Evolutionary conservation across 2,797 vertebrate genomes (phyloP).

Genomic region (Intellagama lesueurii): DNA sequence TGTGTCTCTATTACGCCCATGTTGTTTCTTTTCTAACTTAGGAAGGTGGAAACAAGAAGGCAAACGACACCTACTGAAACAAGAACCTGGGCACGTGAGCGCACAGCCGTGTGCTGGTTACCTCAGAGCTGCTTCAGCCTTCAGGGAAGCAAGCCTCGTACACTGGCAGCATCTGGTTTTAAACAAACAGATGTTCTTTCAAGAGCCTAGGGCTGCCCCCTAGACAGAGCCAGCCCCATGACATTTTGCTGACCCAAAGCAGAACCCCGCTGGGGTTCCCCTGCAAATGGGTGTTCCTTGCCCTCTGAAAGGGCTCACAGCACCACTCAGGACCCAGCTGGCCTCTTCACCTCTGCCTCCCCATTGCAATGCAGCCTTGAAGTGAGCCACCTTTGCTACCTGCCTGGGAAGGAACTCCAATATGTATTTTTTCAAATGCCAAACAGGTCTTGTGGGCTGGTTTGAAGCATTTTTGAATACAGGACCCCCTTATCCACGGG

Average conservation of each 20-base stretch:
- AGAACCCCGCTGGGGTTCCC: not conserved
- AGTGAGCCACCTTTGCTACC: not conserved
- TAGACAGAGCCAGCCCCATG: not conserved
- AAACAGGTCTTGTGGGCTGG: no score
- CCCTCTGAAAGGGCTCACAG: not conserved
- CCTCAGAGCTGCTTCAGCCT: not conserved
- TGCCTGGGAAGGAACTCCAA: not conserved
- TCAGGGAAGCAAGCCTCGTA: not conserved
- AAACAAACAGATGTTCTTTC: not conserved
- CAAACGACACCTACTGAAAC: not conserved
- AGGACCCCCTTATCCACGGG: no score
- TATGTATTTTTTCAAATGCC: no score
- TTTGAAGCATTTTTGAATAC: no score
- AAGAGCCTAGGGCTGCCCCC: not conserved
- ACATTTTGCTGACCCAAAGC: not conserved
- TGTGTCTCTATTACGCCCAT: not conserved
- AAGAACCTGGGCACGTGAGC: not conserved
- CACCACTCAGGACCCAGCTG: not conserved
- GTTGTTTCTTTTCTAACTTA: not conserved
- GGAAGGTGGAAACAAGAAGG: not conserved
- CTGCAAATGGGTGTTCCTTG: not conserved
- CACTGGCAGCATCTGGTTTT: not conserved
- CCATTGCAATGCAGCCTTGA: no score
- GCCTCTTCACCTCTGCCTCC: not conserved
- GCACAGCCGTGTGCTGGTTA: not conserved